Evolutionary conservation across 2,888 invertebrate genomes (phyloP), one percentile per base, ranked within the genome.

Genomic region (Drosophila sordidula): DNA sequence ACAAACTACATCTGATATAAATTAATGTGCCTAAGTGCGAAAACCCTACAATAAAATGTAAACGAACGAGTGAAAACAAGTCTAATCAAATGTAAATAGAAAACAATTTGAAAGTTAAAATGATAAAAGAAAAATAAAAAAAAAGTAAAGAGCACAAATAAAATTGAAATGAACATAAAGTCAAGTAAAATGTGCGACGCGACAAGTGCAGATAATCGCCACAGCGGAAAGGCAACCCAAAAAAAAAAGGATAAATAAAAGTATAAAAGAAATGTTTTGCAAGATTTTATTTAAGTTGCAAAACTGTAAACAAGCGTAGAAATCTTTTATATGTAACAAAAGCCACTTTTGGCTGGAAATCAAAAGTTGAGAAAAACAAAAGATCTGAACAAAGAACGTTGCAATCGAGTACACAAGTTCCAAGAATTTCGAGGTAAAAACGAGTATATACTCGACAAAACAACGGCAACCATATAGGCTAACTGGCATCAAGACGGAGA

Each of bases 121-220:
- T 5, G 8, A 29, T 11, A 38, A 11, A 12, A 26, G 16, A 52
- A 29, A 16, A 4, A 39, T 5, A 18, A 4, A 3, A 26, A 58
- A 58, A 44, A 22, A 32, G 22, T 16, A 42, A 63, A 29, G n/a
- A 32, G 32, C 8, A 14, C 36, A 50, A 63, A 64, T 51, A 39
- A 64, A 64, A 64, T 41, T 29, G 3, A 36, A 50, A 22, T 34
- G 63, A 16, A 51, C 57, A 58, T 58, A 51, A 51, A 49, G 34
- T 18, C 47, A 14, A 56, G 36, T 34, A 11, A 9, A 50, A 54
- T 29, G 32, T 44, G 32, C 22, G 11, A 16, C 14, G 25, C 38
- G 25, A 25, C 64, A 64, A 64, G 64, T 64, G 51, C 34, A 52
- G 38, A 65, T 52, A 65, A 65, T 65, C 65, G 45, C 16, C 65